These are phyloP conservation scores for Drosophila peninsularis DNA, from an alignment of 2,888 invertebrate genomes.

Conservation along the genomic window DNA sequence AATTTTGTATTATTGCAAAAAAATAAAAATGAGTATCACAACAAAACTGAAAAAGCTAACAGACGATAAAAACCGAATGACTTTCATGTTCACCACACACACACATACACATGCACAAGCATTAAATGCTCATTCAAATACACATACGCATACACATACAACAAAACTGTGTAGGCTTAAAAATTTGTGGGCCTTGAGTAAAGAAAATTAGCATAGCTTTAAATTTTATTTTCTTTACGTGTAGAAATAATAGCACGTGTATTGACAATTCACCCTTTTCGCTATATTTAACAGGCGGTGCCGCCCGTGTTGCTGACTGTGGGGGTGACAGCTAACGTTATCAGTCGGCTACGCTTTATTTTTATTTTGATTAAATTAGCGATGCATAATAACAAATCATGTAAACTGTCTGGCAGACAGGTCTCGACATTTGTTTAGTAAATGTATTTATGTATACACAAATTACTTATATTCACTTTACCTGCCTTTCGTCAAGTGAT, in stretches of 20 bases:
- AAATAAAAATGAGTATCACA: not conserved
- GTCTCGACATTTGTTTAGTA: slow-evolving; percentile 7
- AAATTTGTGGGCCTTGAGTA: not conserved
- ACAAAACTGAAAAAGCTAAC: slow-evolving; percentile 2
- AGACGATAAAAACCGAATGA: slow-evolving; percentile 17
- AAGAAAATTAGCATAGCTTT: not conserved
- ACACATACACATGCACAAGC: not conserved
- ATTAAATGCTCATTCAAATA: not conserved
- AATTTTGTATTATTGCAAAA: not conserved
- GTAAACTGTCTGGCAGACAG: slow-evolving; percentile 15
- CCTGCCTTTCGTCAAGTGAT: slow-evolving; percentile 21
- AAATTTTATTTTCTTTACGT: not conserved
- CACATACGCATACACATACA: no score
- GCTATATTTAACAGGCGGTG: not conserved
- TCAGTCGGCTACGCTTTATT: slow-evolving; percentile 32
- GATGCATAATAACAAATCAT: slow-evolving; percentile 23
- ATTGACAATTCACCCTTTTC: slow-evolving; percentile 19
- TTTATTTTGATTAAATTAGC: slow-evolving; percentile 27
- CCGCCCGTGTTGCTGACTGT: slow-evolving; percentile 6
- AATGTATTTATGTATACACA: not conserved
- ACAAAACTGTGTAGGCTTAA: slow-evolving; percentile 10
- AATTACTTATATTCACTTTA: slow-evolving; percentile 7
- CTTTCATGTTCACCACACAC: not conserved
- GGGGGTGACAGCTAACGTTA: slow-evolving; percentile 27
- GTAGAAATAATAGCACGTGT: slow-evolving; percentile 16